Evolutionary conservation across 2,888 invertebrate genomes (phyloP), one percentile per base, ranked within the genome.

Genomic region (Volucella zonaria): DNA sequence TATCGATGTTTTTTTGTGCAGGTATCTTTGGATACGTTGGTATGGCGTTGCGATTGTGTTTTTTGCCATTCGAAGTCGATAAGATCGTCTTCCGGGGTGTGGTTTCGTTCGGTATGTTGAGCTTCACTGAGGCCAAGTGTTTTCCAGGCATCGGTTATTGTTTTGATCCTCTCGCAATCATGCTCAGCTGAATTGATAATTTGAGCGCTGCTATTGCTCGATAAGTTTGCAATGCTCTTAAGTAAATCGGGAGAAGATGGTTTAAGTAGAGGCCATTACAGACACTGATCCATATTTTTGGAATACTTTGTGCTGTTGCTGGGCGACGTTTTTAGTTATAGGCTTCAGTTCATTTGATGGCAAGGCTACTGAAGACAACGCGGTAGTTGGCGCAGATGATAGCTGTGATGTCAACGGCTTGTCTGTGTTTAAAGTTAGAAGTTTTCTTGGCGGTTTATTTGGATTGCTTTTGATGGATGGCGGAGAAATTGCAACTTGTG

Each of bases 121-220:
- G 96, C 94, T 64, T 95, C 95, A 89, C 95, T 94, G 18, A 96
- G 93, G 1, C 96, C 96, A 82, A 96, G 93, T 0, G 96, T 96
- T 89, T 94, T 95, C 96, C 96, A 96, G 9, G 96, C 96, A 88
- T 96, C 95, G 88, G 93, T 95, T 81, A 96, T 93, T 8, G 95
- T 94, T 92, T 96, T 96, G 38, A 97, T 94, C 89, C 94, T 93
- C 89, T 97, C 96, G 91, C 96, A 96, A 89, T 92, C 91, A 11
- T 91, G 88, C 81, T 92, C 91, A 14, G 87, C 70, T 59, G 86
- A 54, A 31, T 78, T 80, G 18, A 23, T 43, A 38, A 78, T 62
- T 14, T 88, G 88, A 38, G 82, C 77, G 77, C 88, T 90, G 81
- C 91, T 90, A 51, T 91, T 91, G 58, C 90, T 89, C 11, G 79